Evolutionary conservation across 2,888 invertebrate species (phyloP), one percentile per base, ranked within the genome.

Genomic region (Plutella xylostella): DNA sequence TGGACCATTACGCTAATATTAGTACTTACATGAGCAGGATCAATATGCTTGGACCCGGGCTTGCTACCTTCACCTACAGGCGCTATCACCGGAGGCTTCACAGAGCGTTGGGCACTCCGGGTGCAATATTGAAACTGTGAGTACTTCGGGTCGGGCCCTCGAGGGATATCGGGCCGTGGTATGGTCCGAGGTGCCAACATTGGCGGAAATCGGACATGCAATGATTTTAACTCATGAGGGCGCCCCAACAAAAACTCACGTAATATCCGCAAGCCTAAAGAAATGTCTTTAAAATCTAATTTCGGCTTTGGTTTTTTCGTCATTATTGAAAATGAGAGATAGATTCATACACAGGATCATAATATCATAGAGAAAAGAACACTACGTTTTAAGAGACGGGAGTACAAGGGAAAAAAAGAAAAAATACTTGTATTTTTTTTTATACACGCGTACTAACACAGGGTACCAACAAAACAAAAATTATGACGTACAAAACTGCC

Each of bases 1-100:
- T n/a, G n/a, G n/a, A n/a, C n/a, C n/a, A n/a, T n/a, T n/a, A n/a
- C n/a, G n/a, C n/a, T n/a, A n/a, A n/a, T n/a, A n/a, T n/a, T n/a
- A n/a, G n/a, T n/a, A n/a, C n/a, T n/a, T n/a, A n/a, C n/a, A n/a
- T n/a, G n/a, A n/a, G n/a, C n/a, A n/a, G n/a, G n/a, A n/a, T n/a
- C n/a, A n/a, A n/a, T n/a, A n/a, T n/a, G n/a, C n/a, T n/a, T n/a
- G n/a, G n/a, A n/a, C n/a, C n/a, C n/a, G n/a, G n/a, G n/a, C n/a
- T n/a, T n/a, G n/a, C n/a, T 17, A 1, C 70, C 71, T 53, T 64
- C 62, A 2, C 68, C 76, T 6, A 77, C 50, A 2, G 79, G 77
- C 0, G 74, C 78, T 6, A 78, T 61, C 1, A 80, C 65, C 0
- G 82, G 80, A 1, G 80, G 80, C 7, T 60, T 57, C 0, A 79